phyloP scores from a whole-genome alignment of 2,113 vertebrate species.

The Solenodon paradoxus region DNA sequence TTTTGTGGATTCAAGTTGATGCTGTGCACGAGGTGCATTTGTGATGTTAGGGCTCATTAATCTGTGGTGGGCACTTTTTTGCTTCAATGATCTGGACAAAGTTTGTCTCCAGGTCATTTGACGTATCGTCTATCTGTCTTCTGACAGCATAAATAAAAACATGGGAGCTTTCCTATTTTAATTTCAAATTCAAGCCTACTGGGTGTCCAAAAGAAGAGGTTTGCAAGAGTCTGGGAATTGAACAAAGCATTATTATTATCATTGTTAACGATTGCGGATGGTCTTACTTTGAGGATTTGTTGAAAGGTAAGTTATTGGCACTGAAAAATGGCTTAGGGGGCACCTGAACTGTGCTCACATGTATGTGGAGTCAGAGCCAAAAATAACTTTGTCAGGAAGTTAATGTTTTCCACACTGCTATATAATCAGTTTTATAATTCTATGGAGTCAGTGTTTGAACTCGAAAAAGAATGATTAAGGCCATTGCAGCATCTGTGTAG shows the following conservation, averaged over 20 bases:
- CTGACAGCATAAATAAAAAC: background rate
- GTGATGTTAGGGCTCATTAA: background rate
- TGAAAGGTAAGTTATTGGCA: background rate
- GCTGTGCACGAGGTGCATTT: background rate
- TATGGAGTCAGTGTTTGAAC: background rate
- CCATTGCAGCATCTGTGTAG: background rate
- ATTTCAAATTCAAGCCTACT: background rate
- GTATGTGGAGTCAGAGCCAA: background rate
- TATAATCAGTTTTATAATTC: background rate
- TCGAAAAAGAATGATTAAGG: background rate
- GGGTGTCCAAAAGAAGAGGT: background rate
- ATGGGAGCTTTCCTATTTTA: background rate
- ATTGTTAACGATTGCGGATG: too few relatives aligned
- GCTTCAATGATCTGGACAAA: background rate
- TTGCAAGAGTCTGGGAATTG: background rate
- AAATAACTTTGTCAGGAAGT: background rate
- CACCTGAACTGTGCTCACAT: accelerated
- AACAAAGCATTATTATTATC: background rate
- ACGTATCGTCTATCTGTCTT: background rate
- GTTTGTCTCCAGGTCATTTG: background rate
- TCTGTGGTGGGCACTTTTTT: too few relatives aligned
- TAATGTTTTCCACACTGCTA: background rate
- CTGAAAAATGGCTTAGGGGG: background rate
- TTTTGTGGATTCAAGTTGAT: background rate
- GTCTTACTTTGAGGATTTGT: background rate